Evolutionary conservation across 2,113 vertebrate genomes (phyloP).

Genomic region (Perccottus glenii): DNA sequence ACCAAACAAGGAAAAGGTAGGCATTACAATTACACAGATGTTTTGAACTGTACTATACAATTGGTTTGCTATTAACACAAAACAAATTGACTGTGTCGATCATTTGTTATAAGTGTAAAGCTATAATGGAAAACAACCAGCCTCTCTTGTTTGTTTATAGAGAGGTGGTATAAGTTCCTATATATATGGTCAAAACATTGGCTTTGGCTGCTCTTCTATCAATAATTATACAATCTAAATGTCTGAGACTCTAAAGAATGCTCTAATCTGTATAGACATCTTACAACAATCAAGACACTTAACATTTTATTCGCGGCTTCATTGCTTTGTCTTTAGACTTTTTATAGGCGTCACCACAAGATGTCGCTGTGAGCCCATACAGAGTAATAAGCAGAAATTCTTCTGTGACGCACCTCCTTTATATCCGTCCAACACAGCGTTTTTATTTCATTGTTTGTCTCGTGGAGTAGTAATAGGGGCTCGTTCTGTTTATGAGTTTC

Average conservation of each 20-base stretch:
- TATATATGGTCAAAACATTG: too few species aligned
- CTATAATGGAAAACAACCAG: too few species aligned
- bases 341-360: slow-evolving; percentile 22
- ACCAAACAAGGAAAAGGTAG: slow-evolving; percentile 65
- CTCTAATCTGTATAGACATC: too few species aligned
- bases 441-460: slow-evolving; percentile 59
- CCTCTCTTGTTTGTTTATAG: too few species aligned
- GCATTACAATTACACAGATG: neutral
- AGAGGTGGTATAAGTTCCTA: too few species aligned
- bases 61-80: neutral
- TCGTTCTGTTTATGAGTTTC: neutral
- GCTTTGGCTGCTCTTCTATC: too few species aligned
- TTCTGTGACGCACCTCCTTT: slow-evolving; percentile 45
- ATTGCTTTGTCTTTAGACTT: neutral
- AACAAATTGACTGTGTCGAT: too few species aligned
- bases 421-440: neutral
- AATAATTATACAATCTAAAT: too few species aligned
- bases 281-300: too few species aligned
- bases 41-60: too few species aligned
- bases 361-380: slow-evolving; percentile 39
- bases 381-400: neutral
- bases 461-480: neutral
- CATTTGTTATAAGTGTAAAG: too few species aligned
- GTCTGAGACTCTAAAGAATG: too few species aligned
- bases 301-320: neutral